Conservation (phyloP, 2,113 vertebrate genomes). For the Oncorhynchus tshawytscha region DNA sequence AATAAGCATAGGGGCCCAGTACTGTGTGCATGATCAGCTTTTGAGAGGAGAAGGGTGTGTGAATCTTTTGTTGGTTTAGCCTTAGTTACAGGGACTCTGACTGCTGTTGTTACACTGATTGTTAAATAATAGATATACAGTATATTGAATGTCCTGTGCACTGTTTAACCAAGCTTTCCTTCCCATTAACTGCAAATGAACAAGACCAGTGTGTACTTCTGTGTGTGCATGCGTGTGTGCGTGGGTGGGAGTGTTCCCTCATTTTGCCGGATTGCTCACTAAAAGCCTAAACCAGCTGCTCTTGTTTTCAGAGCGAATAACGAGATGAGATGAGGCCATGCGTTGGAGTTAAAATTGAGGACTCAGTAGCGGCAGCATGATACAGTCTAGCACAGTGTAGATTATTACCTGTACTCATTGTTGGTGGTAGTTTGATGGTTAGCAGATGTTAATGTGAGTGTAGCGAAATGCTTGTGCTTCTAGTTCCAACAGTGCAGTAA, state of each 20-base stretch:
- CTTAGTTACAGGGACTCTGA: not conserved
- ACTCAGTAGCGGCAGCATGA: not conserved
- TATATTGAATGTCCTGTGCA: not conserved
- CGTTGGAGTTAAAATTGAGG: not conserved
- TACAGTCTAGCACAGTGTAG: constrained; percentile 8
- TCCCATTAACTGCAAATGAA: not conserved
- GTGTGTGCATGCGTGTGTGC: not conserved
- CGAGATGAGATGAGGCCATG: constrained; percentile 7
- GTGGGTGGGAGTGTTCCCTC: not conserved
- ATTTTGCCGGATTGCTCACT: constrained; percentile 11
- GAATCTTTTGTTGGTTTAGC: not conserved
- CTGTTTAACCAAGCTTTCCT: not conserved
- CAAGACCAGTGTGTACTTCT: not conserved
- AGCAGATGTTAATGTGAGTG: too few relatives aligned
- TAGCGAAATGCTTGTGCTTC: too few relatives aligned
- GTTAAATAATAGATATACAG: not conserved
- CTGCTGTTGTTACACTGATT: not conserved
- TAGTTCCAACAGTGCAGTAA: too few relatives aligned
- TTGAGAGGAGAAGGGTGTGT: not conserved
- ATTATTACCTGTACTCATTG: not conserved
- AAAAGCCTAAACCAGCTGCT: constrained; percentile 46
- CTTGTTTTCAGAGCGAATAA: constrained; percentile 2
- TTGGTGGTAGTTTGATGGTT: not conserved
- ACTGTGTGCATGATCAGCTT: not conserved
- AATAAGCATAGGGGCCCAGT: constrained; percentile 7